Percentiles rank a stretch among this genome's conserved stretches.
Evolutionary conservation across 2,888 invertebrate species (phyloP).

Genomic region (Drosophila testacea): DNA sequence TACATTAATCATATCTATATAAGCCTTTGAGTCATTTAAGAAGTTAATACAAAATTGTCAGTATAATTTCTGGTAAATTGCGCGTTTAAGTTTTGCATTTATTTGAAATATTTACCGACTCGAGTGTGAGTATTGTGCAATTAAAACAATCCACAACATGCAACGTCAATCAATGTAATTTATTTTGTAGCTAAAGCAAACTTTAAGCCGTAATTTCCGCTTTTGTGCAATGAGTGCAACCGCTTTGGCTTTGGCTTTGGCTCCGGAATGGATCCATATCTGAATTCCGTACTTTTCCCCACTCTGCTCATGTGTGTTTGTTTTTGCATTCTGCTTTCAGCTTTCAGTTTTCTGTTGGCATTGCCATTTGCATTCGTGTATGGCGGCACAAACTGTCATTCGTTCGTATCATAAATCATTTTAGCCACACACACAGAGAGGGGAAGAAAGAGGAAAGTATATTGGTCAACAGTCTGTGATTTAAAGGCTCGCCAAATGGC

Average conservation of each 20-base stretch:
- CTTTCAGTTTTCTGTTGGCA: conserved; percentile 34
- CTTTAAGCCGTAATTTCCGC: conserved; percentile 72
- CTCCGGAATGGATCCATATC: conserved; percentile 29
- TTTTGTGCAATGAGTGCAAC: conserved; percentile 46
- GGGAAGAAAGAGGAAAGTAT: neutral
- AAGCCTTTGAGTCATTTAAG: neutral
- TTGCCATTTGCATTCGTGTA: conserved; percentile 56
- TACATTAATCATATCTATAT: neutral
- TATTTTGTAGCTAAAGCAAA: conserved; percentile 52
- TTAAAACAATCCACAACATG: conserved; percentile 41
- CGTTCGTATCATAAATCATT: conserved; percentile 67
- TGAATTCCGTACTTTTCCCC: conserved; percentile 17
- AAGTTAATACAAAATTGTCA: neutral
- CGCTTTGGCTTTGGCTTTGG: conserved; percentile 11
- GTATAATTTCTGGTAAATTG: neutral
- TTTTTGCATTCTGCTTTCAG: conserved; percentile 27
- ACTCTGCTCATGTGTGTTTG: conserved; percentile 8
- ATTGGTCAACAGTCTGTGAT: conserved; percentile 48
- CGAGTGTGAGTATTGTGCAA: conserved; percentile 20
- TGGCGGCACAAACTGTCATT: conserved; percentile 48
- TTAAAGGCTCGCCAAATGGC: conserved; percentile 57
- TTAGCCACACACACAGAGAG: conserved; percentile 23
- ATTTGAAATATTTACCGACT: conserved; percentile 39
- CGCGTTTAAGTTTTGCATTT: conserved; percentile 13
- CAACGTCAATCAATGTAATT: conserved; percentile 73